phyloP scores from a whole-genome alignment of 2,113 vertebrate species.

The Anguilla rostrata region DNA sequence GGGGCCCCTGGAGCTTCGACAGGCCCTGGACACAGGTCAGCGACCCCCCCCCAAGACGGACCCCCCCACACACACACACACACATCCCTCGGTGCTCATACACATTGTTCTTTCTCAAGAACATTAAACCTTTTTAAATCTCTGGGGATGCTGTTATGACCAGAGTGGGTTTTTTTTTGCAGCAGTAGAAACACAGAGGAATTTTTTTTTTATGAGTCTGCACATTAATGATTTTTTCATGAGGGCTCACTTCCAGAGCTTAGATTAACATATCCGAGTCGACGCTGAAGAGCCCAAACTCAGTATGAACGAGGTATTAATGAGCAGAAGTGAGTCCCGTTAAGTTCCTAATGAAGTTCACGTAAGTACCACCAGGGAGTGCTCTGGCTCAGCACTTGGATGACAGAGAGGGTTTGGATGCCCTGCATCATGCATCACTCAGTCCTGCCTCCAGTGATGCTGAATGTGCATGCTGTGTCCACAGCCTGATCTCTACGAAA shows the following conservation, averaged over 20 bases:
- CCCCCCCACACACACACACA: background rate
- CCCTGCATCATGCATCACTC: background rate
- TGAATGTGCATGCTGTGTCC: background rate
- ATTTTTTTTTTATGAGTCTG: background rate
- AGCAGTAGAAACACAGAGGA: background rate
- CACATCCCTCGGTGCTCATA: background rate
- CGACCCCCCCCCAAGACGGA: background rate
- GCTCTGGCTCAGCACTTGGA: conserved; percentile 61
- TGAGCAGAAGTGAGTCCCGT: conserved; percentile 21
- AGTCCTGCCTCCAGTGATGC: background rate
- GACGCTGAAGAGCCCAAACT: background rate
- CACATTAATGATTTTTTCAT: background rate
- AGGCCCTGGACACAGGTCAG: conserved; percentile 68
- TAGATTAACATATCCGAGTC: background rate
- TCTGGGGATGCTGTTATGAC: background rate
- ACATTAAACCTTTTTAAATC: background rate
- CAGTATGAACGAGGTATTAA: background rate
- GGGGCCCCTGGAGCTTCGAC: conserved; percentile 58
- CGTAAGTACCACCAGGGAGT: conserved; percentile 66
- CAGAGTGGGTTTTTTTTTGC: too few species aligned
- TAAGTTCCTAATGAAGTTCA: conserved; percentile 63
- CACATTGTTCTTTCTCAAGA: background rate
- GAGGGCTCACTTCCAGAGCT: background rate
- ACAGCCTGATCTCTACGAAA: background rate
- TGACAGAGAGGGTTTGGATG: conserved; percentile 27